Base-by-base conservation (phyloP, 1,140 invertebrate species). In the Panagrolaimus sp. region DNA sequence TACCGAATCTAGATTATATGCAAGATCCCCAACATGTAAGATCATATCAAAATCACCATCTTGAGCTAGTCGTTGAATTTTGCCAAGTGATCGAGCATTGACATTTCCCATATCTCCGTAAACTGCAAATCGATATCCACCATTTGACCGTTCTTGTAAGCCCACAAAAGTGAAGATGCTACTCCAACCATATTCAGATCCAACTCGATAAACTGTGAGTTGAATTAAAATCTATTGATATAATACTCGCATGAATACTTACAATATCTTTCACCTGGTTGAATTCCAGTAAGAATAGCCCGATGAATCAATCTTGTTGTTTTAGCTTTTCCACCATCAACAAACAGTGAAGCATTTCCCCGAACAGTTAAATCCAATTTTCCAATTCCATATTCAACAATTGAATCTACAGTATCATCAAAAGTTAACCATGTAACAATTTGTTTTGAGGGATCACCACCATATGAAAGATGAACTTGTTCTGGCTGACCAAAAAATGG, bases 81-180 rank as follows among this genome's bases (percentile, higher is more conserved):
- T 65, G 1, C 83, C 77, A 0, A 87, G 66, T 16, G 86, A 85
- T 53, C 83, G 81, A 20, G 83, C 85, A 75, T 87, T 87, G 5
- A 73, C 74, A 72, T 83, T 85, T 20, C 86, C 86, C 77, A 87
- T 80, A 78, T 87, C 87, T 11, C 87, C 87, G 75, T 82, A 87
- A n/a, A 87, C 69, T 8, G 84, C 85, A 63, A 86, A 76, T 43
- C 77, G 72, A 23, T 84, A 85, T 38, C 81, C 82, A 80, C 85
- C 86, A 63, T 83, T 68, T 2, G 68, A 67, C 4, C 83, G 82
- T 31, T 65, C 63, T 57, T 76, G 72, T 42, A 78, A 76, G 9
- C 82, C 70, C n/a, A 53, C 76, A 70, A 86, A 86, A 46, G 66
- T 78, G 68, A 76, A 85, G 0, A 85, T 44, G n/a, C 73, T 73